Conservation (phyloP, 92 coral and sea anemone species). For the Heteractis magnifica region DNA sequence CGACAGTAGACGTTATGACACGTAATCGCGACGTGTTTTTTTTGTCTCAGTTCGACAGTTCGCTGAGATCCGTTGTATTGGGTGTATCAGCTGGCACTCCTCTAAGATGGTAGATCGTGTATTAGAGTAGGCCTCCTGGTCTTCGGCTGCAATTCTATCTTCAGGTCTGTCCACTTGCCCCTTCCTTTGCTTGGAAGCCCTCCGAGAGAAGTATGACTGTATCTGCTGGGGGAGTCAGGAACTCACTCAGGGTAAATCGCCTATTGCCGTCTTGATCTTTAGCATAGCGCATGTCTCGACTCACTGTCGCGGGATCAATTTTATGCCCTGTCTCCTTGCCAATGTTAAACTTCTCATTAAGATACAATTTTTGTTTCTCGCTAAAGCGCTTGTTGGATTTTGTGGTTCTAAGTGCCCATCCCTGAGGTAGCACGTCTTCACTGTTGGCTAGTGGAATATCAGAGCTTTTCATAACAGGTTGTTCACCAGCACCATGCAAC, state of each 20-base stretch:
- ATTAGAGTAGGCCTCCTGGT: conserved; percentile 19
- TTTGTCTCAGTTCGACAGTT: too few relatives aligned
- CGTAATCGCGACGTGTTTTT: too few relatives aligned
- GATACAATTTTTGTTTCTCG: conserved; percentile 20
- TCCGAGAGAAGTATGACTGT: conserved; percentile 23
- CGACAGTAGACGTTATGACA: too few relatives aligned
- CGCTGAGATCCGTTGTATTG: too few relatives aligned
- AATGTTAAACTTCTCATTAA: conserved; percentile 30
- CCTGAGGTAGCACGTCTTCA: not conserved
- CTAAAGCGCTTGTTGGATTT: conserved; percentile 22
- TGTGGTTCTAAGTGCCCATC: conserved; percentile 25
- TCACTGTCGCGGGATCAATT: conserved; percentile 22
- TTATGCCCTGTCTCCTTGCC: conserved; percentile 30
- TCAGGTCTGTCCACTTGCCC: conserved; percentile 1
- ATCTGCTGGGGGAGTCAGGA: conserved; percentile 20
- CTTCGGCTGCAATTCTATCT: conserved; percentile 15
- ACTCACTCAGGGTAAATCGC: conserved; percentile 13
- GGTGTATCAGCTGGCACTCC: conserved; percentile 25
- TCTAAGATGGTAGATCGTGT: conserved; percentile 13
- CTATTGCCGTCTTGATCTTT: conserved; percentile 23
- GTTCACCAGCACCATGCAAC: not conserved
- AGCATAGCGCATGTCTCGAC: conserved; percentile 21
- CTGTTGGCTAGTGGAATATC: not conserved
- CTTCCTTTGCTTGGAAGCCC: conserved; percentile 24
- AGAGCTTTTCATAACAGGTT: not conserved